Conservation (phyloP, 1,140 invertebrate species). For the Papilio machaon region DNA sequence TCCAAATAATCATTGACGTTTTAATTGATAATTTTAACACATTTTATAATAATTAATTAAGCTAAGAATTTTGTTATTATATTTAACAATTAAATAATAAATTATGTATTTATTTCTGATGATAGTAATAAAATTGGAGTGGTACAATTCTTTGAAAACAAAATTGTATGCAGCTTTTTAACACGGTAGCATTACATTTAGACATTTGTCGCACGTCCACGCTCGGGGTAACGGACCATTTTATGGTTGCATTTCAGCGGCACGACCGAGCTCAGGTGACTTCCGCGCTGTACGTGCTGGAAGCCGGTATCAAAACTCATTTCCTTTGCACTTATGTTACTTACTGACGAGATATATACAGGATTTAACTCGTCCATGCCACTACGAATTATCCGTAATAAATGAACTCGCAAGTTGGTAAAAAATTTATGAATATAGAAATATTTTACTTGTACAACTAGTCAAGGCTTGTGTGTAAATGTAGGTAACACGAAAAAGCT, state of each 20-base stretch:
- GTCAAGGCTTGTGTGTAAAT: not conserved
- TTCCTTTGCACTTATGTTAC: not conserved
- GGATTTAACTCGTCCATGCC: not conserved
- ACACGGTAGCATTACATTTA: not conserved
- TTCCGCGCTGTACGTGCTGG: constrained; percentile 1
- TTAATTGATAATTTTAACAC: not conserved
- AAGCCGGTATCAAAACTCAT: not conserved
- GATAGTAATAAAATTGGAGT: not conserved
- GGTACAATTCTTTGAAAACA: not conserved
- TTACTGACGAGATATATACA: not conserved
- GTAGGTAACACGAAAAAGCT: not conserved
- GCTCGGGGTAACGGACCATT: not conserved
- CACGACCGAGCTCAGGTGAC: constrained; percentile 27
- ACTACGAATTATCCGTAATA: not conserved
- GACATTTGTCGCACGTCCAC: constrained; percentile 32
- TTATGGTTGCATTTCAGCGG: not conserved
- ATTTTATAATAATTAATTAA: not conserved
- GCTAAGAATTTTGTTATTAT: too few relatives aligned
- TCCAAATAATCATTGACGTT: not conserved
- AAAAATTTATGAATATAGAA: too few relatives aligned
- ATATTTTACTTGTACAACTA: too few relatives aligned
- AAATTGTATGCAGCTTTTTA: not conserved
- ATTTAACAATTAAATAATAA: not conserved
- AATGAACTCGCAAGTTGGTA: not conserved
- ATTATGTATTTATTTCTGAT: not conserved